Conservation (phyloP, 2,888 invertebrate genomes). For the Theodoxus fluviatilis region DNA sequence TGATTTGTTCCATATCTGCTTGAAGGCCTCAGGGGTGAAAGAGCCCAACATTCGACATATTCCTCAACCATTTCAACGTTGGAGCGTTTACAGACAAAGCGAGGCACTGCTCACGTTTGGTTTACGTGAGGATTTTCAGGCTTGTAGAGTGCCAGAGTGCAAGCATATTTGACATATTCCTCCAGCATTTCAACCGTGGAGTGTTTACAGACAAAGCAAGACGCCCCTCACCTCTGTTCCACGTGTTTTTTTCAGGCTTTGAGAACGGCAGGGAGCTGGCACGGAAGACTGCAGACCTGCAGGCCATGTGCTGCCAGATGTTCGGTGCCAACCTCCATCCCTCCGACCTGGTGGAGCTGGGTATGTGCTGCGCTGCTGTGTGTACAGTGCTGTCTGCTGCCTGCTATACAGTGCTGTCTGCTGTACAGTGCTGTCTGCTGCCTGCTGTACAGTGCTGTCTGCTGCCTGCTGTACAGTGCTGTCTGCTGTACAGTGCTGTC, state of each 20-base stretch:
- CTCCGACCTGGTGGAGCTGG: constrained; percentile 46
- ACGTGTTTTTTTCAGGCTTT: constrained; percentile 47
- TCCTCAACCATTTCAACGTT: no score
- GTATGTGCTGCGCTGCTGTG: constrained; percentile 34
- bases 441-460: no score
- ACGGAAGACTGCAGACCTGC: constrained; percentile 51
- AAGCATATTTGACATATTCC: neutral
- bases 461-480: no score
- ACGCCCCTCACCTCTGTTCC: no score
- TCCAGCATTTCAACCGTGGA: neutral
- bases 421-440: no score
- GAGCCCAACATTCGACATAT: no score
- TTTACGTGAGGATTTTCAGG: neutral
- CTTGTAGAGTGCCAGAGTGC: neutral
- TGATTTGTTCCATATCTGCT: no score
- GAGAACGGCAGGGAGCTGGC: constrained; percentile 52
- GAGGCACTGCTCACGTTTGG: neutral
- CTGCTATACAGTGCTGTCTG: no score
- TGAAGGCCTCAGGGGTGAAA: no score
- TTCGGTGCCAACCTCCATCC: constrained; percentile 56
- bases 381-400: neutral
- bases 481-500: no score
- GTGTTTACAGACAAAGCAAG: no score
- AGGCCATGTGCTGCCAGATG: constrained; percentile 52
- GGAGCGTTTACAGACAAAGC: neutral